Conservation (phyloP, 2,797 vertebrate species). For the Phrynocephalus vlangalii region DNA sequence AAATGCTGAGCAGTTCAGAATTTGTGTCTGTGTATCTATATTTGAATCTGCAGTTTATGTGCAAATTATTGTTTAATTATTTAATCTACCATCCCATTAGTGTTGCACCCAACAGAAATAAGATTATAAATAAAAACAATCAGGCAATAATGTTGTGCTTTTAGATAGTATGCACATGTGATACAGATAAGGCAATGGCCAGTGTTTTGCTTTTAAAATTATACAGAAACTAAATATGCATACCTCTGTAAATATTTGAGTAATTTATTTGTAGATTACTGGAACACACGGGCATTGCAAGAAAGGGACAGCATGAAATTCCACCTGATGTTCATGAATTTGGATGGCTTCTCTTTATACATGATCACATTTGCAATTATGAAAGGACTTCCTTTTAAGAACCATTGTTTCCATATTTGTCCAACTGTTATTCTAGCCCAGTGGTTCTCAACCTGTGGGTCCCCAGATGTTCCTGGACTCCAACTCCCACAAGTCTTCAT, state of each 20-base stretch:
- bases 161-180: background rate
- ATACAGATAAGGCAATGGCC: background rate
- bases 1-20: background rate
- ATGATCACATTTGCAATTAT: background rate
- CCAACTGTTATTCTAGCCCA: background rate
- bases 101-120: too few relatives aligned
- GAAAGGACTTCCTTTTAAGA: too few relatives aligned
- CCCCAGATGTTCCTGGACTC: too few relatives aligned
- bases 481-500: too few relatives aligned
- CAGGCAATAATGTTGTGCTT: too few relatives aligned
- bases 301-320: background rate
- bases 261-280: background rate
- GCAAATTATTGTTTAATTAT: background rate
- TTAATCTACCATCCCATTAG: too few relatives aligned
- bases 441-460: too few relatives aligned
- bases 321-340: background rate
- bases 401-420: background rate
- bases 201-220: too few relatives aligned
- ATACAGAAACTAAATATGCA: too few relatives aligned
- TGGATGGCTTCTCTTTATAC: background rate
- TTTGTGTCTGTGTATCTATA: background rate
- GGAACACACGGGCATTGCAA: background rate
- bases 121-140: too few relatives aligned
- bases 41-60: background rate
- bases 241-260: background rate